Evolutionary conservation across 2,113 vertebrate genomes (phyloP).

Genomic region (Mesitornis unicolor): DNA sequence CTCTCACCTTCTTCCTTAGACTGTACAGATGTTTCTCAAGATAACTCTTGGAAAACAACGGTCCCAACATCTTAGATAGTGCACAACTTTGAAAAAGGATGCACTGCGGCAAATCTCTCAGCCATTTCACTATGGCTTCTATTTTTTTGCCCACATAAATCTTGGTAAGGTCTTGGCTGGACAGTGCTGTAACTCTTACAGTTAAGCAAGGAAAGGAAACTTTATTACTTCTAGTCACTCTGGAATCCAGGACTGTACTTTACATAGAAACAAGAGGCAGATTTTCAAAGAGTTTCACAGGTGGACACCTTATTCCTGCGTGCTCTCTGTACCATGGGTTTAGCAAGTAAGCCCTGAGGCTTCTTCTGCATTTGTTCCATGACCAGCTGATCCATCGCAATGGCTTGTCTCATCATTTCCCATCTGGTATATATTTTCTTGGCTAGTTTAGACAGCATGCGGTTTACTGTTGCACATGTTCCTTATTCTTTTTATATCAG

Average conservation of each 20-base stretch:
- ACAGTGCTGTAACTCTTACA: background rate
- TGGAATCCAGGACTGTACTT: background rate
- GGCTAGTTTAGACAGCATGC: slow-evolving; percentile 47
- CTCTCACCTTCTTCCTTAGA: background rate
- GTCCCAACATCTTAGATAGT: accelerated
- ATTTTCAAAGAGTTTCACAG: background rate
- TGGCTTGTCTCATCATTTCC: slow-evolving; percentile 35
- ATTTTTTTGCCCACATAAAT: background rate
- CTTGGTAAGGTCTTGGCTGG: background rate
- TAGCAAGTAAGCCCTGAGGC: background rate
- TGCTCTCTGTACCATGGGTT: accelerated
- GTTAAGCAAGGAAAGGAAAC: background rate
- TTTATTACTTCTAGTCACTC: background rate
- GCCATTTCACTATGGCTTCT: background rate
- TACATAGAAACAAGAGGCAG: background rate
- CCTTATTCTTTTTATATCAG: slow-evolving; percentile 50
- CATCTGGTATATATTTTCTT: slow-evolving; percentile 50
- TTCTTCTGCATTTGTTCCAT: background rate
- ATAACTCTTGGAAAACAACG: background rate
- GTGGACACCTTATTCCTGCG: background rate
- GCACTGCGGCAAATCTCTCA: background rate
- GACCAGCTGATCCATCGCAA: background rate
- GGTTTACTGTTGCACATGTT: slow-evolving; percentile 58
- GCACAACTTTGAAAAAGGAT: background rate
- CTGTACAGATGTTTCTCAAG: background rate